Evolutionary conservation across 1,140 invertebrate species (phyloP), one percentile per base, ranked within the genome.

Genomic region (Tetramorium parvispinum): DNA sequence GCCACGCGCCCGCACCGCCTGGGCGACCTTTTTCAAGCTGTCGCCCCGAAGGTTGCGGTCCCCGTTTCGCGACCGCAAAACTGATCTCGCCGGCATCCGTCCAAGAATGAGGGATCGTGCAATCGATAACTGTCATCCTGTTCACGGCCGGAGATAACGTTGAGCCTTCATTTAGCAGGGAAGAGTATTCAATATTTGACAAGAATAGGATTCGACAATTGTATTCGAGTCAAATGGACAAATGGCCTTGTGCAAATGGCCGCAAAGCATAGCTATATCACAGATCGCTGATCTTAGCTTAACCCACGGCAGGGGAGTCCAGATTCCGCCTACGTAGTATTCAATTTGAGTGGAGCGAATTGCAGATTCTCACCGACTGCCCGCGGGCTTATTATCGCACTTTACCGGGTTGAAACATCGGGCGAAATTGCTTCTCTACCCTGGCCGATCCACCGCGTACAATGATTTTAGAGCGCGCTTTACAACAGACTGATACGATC

Each of bases 331-430:
- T 93, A 94, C 92, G 91, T 93, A 93, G 91, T 92, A 94, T 94
- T 94, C 92, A 94, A 94, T 94, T 94, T 94, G 93, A 93, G 92
- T 85, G 91, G 89, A 92, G 93, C 90, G 93, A 94, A 94, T 94
- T 93, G 92, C 91, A 93, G 92, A 94, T 93, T 93, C 93, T 93
- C 93, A 91, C 93, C 91, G 94, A 93, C 92, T 92, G 93, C 94
- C 94, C 93, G 92, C 91, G 93, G 93, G 94, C 93, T 94, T 94
- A 94, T 94, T 94, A 94, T 94, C 93, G 93, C 93, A 94, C 93
- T 94, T 94, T 94, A 91, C 93, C 81, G 85, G 85, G 87, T 91
- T 86, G 90, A 89, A 91, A 87, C 89, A 91, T 91, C 90, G 57
- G 68, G 87, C 81, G 87, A 91, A 91, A 91, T 91, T 89, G 85